Evolutionary conservation across 2,113 vertebrate genomes (phyloP), one percentile per base, ranked within the genome.

Genomic region (Mirza zaza): DNA sequence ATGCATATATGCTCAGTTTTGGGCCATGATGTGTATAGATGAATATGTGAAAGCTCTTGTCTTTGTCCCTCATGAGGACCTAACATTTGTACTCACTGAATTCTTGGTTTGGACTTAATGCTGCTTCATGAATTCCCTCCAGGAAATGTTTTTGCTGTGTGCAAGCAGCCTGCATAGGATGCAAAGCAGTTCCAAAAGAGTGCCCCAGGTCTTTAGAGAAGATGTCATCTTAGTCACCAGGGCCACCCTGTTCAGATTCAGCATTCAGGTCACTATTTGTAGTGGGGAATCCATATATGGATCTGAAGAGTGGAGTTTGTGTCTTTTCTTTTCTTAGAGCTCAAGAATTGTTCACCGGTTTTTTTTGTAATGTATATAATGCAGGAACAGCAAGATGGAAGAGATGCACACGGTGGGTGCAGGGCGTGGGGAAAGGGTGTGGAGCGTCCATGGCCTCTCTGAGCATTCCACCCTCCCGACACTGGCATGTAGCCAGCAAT

Each of bases 1-100:
- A 29, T 3, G 52, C 94, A 97, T 10, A 93, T 8, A 2, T 57
- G 82, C 11, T 90, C 65, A 0, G 95, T 83, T 87, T 82, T 95
- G 80, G 90, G 63, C 97, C 97, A 96, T 6, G 90, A 34, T 9
- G 63, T 71, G 29, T 97, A 96, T 97, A 94, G 89, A 98, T 83
- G 55, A 97, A 97, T 7, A 50, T 12, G 21, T 97, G 97, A 50
- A 48, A 23, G 2, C 13, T 55, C 79, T 63, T 77, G 17, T 85
- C 84, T 4, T 63, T 94, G 59, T 96, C 87, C 7, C 21, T 85
- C 97, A 96, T 85, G 81, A 97, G 97, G 17, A 21, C 48, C 9
- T 95, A 48, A 57, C 97, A 98, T 34, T 32, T 92, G 59, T 97
- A 97, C 5, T 11, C 13, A 11, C 4, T 29, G 55, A 98, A 97